Base-by-base conservation (phyloP, 2,113 vertebrate genomes). In the Saguinus imperator region DNA sequence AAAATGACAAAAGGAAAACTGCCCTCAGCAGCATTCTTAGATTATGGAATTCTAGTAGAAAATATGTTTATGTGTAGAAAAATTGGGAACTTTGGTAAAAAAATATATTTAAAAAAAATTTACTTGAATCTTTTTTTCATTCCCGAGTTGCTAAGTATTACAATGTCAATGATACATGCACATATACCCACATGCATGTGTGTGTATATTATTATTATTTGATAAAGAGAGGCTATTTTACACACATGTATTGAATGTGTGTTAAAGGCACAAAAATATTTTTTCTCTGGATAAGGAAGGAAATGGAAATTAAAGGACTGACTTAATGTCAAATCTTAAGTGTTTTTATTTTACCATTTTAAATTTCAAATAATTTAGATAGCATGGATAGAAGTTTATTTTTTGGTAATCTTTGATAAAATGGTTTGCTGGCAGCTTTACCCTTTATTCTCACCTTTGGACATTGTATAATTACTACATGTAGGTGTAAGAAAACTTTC, bases 331-430 rank as follows among this genome's bases (percentile, higher is more conserved):
- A 87, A 48, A 64, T 57, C 40, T 89, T 58, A 83, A 48, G 21
- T 77, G 32, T 95, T 89, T 94, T 1, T 50, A 4, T 83, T 61
- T 68, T 86, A 4, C 79, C 79, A 3, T 92, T 79, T 43, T 88
- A 96, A 75, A 84, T 92, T 92, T 95, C 27, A 73, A 16, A 77
- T 68, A 83, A 86, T 91, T 91, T 89, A 20, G 40, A 23, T 37
- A 52, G 73, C 0, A 17, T 83, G 48, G 27, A 8, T 43, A 86
- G 27, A 95, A 91, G n/a, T 73, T 35, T 82, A 40, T 50, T 94
- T 97, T 94, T 89, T 11, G 55, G 11, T 94, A 84, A 68, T 72
- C 27, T 85, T 68, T 87, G n/a, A 32, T 50, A 64, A 76, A 93
- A 35, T 21, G 20, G 18, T 90, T 96, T 93, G 20, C 64, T 58